phyloP scores from a whole-genome alignment of 2,797 vertebrate genomes.

The Enteromius thamalakanensis region DNA sequence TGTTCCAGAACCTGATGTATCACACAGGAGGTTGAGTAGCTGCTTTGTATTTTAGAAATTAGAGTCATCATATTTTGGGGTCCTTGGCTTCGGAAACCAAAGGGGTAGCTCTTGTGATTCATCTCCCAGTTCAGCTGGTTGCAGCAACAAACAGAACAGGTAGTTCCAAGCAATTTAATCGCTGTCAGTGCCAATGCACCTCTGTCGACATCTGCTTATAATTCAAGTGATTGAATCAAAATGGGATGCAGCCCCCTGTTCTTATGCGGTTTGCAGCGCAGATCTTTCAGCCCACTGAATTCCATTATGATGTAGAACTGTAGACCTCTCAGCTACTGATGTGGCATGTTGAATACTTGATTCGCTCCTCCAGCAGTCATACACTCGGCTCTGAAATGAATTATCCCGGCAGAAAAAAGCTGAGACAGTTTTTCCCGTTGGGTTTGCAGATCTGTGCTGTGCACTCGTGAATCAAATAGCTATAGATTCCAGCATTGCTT shows the following conservation, averaged over 20 bases:
- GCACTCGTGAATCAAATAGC: conserved; percentile 34
- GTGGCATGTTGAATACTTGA: conserved; percentile 26
- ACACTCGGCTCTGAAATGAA: conserved; percentile 16
- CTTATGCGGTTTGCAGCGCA: neutral
- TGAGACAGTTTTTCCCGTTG: conserved; percentile 19
- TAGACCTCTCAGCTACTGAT: conserved; percentile 21
- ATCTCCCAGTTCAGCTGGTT: neutral
- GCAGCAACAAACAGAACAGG: neutral
- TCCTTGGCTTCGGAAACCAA: neutral
- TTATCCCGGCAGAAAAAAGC: conserved; percentile 23
- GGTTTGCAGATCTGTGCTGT: conserved; percentile 24
- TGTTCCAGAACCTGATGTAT: neutral
- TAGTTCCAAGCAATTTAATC: neutral
- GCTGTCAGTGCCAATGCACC: neutral
- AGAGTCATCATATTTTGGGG: neutral
- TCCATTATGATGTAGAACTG: conserved; percentile 30
- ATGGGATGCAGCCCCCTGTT: neutral
- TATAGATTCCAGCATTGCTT: conserved; percentile 29
- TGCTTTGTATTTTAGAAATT: neutral
- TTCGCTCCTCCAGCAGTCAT: conserved; percentile 8
- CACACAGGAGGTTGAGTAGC: neutral
- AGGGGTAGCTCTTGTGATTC: neutral
- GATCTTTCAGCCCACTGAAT: conserved; percentile 9
- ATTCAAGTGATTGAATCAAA: conserved; percentile 10
- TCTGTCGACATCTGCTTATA: neutral